Percentiles rank a stretch among this genome's conserved stretches.
phyloP scores from a whole-genome alignment of 2,888 invertebrate species.

The Orthonevra nobilis region DNA sequence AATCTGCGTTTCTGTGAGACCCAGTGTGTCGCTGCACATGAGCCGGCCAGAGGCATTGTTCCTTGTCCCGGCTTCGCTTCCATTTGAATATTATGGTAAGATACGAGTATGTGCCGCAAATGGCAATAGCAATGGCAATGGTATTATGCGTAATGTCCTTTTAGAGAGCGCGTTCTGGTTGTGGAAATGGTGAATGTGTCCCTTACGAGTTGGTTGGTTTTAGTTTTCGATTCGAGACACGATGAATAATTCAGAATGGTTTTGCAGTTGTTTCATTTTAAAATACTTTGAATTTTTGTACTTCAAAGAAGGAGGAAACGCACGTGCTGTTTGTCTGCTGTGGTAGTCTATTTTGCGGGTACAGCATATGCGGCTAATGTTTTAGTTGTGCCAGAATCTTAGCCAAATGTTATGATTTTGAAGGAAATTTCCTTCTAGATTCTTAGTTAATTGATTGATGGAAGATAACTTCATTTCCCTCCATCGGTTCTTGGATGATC shows the following conservation, averaged over 20 bases:
- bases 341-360: too few relatives aligned
- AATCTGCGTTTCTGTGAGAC: too few relatives aligned
- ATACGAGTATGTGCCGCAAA: conserved; percentile 51
- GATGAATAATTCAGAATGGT: conserved; percentile 60
- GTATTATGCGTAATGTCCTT: conserved; percentile 63
- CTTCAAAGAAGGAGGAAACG: conserved; percentile 20
- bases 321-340: neutral
- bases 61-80: conserved; percentile 19
- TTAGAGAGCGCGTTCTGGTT: conserved; percentile 31
- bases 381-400: too few relatives aligned
- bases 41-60: conserved; percentile 26
- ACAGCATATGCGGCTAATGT: too few relatives aligned
- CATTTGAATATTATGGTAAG: conserved; percentile 63
- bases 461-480: too few relatives aligned
- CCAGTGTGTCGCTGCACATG: neutral
- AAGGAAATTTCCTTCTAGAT: too few relatives aligned
- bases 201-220: neutral
- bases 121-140: conserved; percentile 54
- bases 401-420: too few relatives aligned
- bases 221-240: too few relatives aligned
- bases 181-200: conserved; percentile 36
- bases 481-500: too few relatives aligned
- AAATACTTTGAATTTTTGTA: conserved; percentile 9
- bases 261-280: conserved; percentile 6
- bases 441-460: too few relatives aligned